phyloP scores from a whole-genome alignment of 2,113 vertebrate genomes.

The Nerophis ophidion region DNA sequence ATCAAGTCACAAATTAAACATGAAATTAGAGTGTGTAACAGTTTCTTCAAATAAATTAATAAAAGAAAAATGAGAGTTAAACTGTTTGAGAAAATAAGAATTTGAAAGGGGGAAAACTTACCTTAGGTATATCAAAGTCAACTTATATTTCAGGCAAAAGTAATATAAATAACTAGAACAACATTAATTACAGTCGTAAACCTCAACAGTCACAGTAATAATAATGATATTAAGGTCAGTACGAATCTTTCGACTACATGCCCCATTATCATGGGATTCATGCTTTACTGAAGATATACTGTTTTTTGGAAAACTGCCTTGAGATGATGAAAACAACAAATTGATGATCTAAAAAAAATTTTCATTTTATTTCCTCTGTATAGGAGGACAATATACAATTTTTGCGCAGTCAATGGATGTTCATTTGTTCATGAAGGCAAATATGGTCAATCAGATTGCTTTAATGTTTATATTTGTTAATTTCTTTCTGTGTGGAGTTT shows the following conservation, averaged over 20 bases:
- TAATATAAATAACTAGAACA: background rate
- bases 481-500: too few species aligned
- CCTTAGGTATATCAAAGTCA: too few species aligned
- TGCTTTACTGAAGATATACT: too few species aligned
- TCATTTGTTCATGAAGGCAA: background rate
- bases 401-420: background rate
- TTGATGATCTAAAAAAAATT: background rate
- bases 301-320: too few species aligned
- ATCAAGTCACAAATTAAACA: constrained; percentile 12
- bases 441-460: background rate
- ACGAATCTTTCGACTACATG: too few species aligned
- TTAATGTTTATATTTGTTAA: constrained; percentile 8
- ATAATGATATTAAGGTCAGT: background rate
- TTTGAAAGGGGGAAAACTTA: too few species aligned
- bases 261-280: too few species aligned
- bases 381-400: background rate
- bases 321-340: too few species aligned
- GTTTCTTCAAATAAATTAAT: background rate
- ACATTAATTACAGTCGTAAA: background rate
- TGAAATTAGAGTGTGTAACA: constrained; percentile 1
- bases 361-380: background rate
- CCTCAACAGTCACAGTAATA: background rate
- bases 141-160: background rate
- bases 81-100: too few species aligned
- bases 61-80: too few species aligned